Evolutionary conservation across 2,888 invertebrate species (phyloP).

Genomic region (Polyommatus icarus): DNA sequence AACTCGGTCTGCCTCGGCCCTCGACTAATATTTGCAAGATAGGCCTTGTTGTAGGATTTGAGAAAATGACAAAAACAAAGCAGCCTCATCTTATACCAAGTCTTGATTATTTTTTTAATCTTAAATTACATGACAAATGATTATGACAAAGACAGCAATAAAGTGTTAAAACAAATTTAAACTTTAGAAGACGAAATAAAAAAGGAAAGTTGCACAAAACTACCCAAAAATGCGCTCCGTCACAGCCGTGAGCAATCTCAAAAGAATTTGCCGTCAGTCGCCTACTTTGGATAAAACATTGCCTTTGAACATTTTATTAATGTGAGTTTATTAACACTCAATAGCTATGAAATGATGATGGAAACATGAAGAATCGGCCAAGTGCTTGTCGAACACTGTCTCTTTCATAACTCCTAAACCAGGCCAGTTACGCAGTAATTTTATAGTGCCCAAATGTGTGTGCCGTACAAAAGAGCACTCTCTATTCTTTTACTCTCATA

Average conservation of each 20-base stretch:
- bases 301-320: not conserved
- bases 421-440: too few species aligned
- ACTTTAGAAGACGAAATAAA: not conserved
- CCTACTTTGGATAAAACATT: not conserved
- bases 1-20: not conserved
- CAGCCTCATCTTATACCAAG: not conserved
- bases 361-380: too few species aligned
- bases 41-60: not conserved
- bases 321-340: not conserved
- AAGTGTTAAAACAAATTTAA: not conserved
- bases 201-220: conserved; percentile 12
- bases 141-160: not conserved
- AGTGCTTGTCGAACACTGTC: too few species aligned
- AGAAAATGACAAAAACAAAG: too few species aligned
- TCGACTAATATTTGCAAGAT: not conserved
- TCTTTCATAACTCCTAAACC: too few species aligned
- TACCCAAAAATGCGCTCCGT: not conserved
- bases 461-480: too few species aligned
- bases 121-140: not conserved
- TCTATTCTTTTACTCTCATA: too few species aligned
- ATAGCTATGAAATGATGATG: too few species aligned
- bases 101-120: not conserved
- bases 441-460: too few species aligned
- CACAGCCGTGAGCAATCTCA: conserved; percentile 18
- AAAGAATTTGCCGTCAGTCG: conserved; percentile 21